These are phyloP conservation scores for Dynastes hyllus DNA, from an alignment of 2,888 invertebrate species.

Conservation along the genomic window DNA sequence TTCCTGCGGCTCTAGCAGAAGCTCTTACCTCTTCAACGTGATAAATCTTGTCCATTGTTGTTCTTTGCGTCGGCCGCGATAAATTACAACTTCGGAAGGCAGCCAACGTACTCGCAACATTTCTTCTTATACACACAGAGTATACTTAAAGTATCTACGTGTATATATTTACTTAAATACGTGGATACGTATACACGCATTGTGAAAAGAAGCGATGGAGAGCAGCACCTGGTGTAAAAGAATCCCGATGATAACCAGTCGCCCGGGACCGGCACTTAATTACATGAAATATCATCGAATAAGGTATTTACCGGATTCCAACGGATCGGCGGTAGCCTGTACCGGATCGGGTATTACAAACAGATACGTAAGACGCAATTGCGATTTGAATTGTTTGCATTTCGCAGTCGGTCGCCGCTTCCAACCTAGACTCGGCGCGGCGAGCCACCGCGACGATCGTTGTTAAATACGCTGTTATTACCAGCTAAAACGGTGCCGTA, in stretches of 20 bases:
- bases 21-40: background rate
- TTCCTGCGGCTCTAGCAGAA: conserved; percentile 11
- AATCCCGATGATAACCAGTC: conserved; percentile 47
- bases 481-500: conserved; percentile 60
- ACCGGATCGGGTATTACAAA: conserved; percentile 47
- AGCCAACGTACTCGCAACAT: conserved; percentile 14
- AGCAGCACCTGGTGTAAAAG: conserved; percentile 43
- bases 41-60: conserved; percentile 34
- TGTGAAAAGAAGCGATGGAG: background rate
- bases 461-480: conserved; percentile 57
- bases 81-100: conserved; percentile 32
- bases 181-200: background rate
- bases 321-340: conserved; percentile 52
- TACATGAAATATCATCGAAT: conserved; percentile 54
- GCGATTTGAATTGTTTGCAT: conserved; percentile 63
- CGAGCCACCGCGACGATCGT: conserved; percentile 15
- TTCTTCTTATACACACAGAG: conserved; percentile 31
- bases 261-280: conserved; percentile 52
- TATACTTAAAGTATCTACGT: conserved; percentile 17
- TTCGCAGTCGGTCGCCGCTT: conserved; percentile 56
- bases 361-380: conserved; percentile 60
- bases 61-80: conserved; percentile 16
- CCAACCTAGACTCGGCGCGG: background rate
- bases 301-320: conserved; percentile 55
- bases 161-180: conserved; percentile 29